phyloP scores from a whole-genome alignment of 2,113 vertebrate genomes.

The Nansenia antarctica region DNA sequence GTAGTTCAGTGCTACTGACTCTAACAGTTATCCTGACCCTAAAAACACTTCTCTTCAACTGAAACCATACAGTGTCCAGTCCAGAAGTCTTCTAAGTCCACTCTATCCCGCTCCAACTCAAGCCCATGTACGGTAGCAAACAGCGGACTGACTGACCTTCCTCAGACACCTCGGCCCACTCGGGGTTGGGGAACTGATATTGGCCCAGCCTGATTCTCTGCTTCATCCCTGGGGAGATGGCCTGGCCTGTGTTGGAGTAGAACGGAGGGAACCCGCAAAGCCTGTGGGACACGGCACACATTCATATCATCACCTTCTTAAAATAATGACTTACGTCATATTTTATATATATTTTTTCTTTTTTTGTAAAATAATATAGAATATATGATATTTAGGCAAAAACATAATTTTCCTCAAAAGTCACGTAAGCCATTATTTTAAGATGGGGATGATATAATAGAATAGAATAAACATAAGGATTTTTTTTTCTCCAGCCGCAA shows the following conservation, averaged over 20 bases:
- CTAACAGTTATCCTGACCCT: too few relatives aligned
- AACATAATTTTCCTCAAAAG: too few relatives aligned
- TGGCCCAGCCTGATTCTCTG: conserved; percentile 96
- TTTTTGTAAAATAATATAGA: too few relatives aligned
- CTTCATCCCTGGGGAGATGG: conserved; percentile 99
- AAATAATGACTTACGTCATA: too few relatives aligned
- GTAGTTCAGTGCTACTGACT: too few relatives aligned
- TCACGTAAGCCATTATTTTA: too few relatives aligned
- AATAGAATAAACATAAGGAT: too few relatives aligned
- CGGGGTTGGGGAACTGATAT: conserved; percentile 94
- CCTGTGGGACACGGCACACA: conserved; percentile 65
- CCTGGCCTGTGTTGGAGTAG: conserved; percentile 97
- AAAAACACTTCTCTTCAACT: background rate
- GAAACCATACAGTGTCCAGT: background rate
- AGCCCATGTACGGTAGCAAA: background rate
- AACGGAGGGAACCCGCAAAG: conserved; percentile 97
- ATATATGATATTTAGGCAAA: too few relatives aligned
- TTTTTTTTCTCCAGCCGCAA: too few relatives aligned
- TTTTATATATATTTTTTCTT: too few relatives aligned
- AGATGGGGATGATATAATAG: too few relatives aligned
- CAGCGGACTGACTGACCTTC: conserved; percentile 77
- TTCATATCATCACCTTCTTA: too few relatives aligned
- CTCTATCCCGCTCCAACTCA: background rate
- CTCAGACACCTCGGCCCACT: conserved; percentile 95
- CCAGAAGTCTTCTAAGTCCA: background rate